These are phyloP conservation scores for Nothobranchius kuhntae DNA, from an alignment of 2,113 vertebrate genomes.

Conservation along the genomic window DNA sequence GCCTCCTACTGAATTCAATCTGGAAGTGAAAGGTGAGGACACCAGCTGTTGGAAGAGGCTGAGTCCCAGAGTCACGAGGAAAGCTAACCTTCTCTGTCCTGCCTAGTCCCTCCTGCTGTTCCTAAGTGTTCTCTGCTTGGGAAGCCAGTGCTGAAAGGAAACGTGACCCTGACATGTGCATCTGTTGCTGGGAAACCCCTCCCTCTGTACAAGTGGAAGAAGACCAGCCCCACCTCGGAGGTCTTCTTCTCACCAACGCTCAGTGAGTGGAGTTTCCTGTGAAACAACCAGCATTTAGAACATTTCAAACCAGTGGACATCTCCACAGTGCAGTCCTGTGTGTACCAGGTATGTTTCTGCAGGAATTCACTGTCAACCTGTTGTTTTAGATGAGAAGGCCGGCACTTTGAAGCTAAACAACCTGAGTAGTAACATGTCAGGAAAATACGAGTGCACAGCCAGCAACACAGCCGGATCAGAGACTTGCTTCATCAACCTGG, in stretches of 20 bases:
- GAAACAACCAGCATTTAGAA: background rate
- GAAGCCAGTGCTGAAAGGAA: constrained; percentile 77
- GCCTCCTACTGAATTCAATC: constrained; percentile 52
- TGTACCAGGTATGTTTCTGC: too few relatives aligned
- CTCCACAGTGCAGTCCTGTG: too few relatives aligned
- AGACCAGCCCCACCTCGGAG: constrained; percentile 69
- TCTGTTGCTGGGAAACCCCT: constrained; percentile 84
- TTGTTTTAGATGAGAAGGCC: constrained; percentile 70
- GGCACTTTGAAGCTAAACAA: constrained; percentile 85
- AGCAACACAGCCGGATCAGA: constrained; percentile 79
- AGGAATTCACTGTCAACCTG: background rate
- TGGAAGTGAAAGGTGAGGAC: constrained; percentile 81
- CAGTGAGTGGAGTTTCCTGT: constrained; percentile 71
- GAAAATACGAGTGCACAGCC: constrained; percentile 84
- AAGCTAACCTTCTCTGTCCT: background rate
- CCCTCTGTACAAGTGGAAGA: constrained; percentile 85
- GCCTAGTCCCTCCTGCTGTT: constrained; percentile 84
- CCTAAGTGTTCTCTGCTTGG: constrained; percentile 82
- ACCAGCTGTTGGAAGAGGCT: background rate
- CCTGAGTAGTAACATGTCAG: constrained; percentile 84
- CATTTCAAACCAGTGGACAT: too few relatives aligned
- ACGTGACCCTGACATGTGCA: constrained; percentile 85
- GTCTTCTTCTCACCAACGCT: constrained; percentile 83
- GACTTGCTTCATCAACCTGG: constrained; percentile 83
- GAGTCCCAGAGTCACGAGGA: background rate